phyloP scores from a whole-genome alignment of 2,888 invertebrate species.

The Cheilosia pagana region DNA sequence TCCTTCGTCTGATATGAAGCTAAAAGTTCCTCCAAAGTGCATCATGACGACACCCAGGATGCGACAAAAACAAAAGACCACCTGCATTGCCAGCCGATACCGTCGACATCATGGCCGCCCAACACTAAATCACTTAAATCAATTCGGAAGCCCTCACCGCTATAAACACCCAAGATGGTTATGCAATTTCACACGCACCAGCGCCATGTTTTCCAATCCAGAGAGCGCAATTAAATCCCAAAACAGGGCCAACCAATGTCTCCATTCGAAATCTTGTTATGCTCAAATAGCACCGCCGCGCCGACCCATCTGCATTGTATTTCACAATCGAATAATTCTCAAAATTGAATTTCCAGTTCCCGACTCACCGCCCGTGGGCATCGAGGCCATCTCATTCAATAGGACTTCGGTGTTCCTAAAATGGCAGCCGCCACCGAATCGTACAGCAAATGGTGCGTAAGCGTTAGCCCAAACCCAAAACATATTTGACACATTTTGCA shows the following conservation, averaged over 20 bases:
- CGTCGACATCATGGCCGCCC: background rate
- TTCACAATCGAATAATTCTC: constrained; percentile 75
- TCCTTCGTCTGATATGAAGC: no score
- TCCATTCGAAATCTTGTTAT: constrained; percentile 57
- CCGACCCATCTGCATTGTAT: constrained; percentile 36
- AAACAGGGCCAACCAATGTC: constrained; percentile 27
- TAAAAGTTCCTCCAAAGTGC: no score
- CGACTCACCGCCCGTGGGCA: constrained; percentile 91
- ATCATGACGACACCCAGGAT: no score
- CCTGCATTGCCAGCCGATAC: no score
- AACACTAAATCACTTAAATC: background rate
- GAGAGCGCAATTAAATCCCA: constrained; percentile 54
- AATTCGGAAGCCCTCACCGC: background rate
- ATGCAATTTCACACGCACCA: constrained; percentile 10
- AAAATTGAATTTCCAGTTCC: constrained; percentile 86
- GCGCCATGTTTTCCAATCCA: constrained; percentile 43
- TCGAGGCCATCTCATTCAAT: constrained; percentile 93
- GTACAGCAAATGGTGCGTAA: constrained; percentile 89
- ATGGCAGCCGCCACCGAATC: constrained; percentile 92
- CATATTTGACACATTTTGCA: constrained; percentile 71
- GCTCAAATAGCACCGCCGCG: constrained; percentile 74
- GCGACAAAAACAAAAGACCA: no score
- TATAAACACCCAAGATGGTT: background rate
- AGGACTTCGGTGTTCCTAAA: constrained; percentile 91
- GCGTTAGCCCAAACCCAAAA: constrained; percentile 34